phyloP scores from a whole-genome alignment of 1,140 invertebrate species.

The Saxidomus purpurata region DNA sequence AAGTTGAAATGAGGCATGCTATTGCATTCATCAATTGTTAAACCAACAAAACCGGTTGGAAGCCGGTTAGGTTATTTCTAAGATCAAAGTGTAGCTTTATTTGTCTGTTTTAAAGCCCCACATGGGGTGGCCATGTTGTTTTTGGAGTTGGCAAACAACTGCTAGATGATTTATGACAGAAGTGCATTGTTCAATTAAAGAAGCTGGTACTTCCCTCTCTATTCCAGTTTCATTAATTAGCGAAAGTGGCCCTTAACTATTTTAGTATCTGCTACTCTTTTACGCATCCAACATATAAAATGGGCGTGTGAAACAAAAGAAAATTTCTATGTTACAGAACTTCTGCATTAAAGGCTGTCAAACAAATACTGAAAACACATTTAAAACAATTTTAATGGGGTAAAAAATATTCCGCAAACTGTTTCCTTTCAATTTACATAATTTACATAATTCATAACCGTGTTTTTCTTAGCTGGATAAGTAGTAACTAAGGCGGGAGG shows the following conservation, averaged over 20 bases:
- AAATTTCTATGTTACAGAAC: background rate
- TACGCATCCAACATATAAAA: background rate
- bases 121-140: conserved; percentile 18
- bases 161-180: conserved; percentile 1
- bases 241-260: background rate
- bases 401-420: background rate
- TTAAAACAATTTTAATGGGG: background rate
- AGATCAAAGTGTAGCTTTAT: conserved; percentile 5
- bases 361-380: background rate
- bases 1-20: conserved; percentile 16
- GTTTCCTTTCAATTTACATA: too few relatives aligned
- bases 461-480: too few relatives aligned
- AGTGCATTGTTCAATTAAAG: conserved; percentile 21
- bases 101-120: conserved; percentile 30
- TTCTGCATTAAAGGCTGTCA: background rate
- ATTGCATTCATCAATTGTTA: conserved; percentile 5
- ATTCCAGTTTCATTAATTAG: background rate
- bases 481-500: too few relatives aligned
- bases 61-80: background rate
- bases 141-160: background rate
- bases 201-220: background rate
- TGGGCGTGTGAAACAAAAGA: background rate
- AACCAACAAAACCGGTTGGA: background rate
- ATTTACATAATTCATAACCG: too few relatives aligned
- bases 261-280: background rate